Conservation (phyloP, 2,113 vertebrate genomes). For the Telmatochromis sp. region DNA sequence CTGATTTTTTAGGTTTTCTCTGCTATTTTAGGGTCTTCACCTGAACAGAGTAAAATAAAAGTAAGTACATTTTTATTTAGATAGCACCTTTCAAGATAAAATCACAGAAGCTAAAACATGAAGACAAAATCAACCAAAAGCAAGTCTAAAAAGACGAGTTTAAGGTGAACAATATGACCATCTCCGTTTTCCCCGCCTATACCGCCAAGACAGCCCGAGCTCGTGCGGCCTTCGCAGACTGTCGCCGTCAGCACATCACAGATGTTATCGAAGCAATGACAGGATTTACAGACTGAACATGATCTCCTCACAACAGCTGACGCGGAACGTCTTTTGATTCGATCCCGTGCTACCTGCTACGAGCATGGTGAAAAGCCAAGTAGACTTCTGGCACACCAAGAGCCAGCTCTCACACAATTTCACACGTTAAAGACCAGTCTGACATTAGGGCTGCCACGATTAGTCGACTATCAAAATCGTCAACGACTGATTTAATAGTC, state of each 20-base stretch:
- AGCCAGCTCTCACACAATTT: background rate
- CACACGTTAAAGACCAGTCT: background rate
- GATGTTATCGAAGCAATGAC: background rate
- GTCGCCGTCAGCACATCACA: background rate
- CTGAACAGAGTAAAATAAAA: background rate
- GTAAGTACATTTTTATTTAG: fast-evolving
- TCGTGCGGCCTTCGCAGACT: too few relatives aligned
- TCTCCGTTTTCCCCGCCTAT: too few relatives aligned
- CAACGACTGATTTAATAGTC: too few relatives aligned
- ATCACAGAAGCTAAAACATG: background rate
- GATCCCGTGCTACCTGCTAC: background rate
- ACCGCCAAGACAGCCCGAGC: too few relatives aligned
- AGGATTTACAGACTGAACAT: background rate
- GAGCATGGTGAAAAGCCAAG: background rate
- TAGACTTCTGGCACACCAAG: background rate
- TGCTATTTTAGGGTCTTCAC: background rate
- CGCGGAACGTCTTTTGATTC: background rate
- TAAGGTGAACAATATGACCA: too few relatives aligned
- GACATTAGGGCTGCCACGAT: fast-evolving
- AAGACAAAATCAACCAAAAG: background rate
- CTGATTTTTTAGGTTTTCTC: background rate
- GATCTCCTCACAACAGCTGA: background rate
- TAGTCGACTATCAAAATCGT: too few relatives aligned
- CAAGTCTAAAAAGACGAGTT: background rate
- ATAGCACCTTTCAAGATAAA: background rate